phyloP scores from a whole-genome alignment of 2,113 vertebrate species.

The Cacatua alba region DNA sequence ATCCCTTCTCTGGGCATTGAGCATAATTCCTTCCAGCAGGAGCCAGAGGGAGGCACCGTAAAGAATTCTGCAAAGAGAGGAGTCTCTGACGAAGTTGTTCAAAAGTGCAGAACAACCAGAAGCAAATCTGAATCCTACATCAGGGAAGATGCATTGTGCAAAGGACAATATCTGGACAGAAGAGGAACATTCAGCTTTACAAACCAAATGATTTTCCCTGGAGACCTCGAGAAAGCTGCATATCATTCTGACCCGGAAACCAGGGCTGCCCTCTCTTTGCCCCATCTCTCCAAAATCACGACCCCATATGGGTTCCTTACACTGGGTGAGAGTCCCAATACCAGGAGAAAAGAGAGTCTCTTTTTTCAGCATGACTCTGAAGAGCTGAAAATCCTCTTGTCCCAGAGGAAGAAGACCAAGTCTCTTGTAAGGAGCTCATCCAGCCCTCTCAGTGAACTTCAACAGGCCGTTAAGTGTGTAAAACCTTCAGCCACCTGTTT shows the following conservation, averaged over 20 bases:
- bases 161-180: neutral
- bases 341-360: constrained; percentile 70
- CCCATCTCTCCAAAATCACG: constrained; percentile 72
- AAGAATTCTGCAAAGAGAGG: neutral
- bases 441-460: neutral
- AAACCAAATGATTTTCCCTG: neutral
- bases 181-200: constrained; percentile 14
- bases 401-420: constrained; percentile 1
- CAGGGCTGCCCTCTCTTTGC: constrained; percentile 64
- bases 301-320: constrained; percentile 65
- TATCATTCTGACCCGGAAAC: constrained; percentile 60
- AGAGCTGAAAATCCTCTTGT: constrained; percentile 25
- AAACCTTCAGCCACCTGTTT: neutral
- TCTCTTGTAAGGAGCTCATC: neutral
- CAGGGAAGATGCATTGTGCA: neutral
- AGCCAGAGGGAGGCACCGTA: neutral
- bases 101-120: neutral
- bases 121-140: constrained; percentile 44
- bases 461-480: neutral
- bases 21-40: neutral
- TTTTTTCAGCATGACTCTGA: constrained; percentile 67
- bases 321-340: constrained; percentile 68
- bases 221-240: constrained; percentile 16
- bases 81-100: neutral
- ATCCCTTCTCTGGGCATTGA: constrained; percentile 69